Conservation (phyloP, 1,140 invertebrate genomes). For the Anoplolepis gracilipes region DNA sequence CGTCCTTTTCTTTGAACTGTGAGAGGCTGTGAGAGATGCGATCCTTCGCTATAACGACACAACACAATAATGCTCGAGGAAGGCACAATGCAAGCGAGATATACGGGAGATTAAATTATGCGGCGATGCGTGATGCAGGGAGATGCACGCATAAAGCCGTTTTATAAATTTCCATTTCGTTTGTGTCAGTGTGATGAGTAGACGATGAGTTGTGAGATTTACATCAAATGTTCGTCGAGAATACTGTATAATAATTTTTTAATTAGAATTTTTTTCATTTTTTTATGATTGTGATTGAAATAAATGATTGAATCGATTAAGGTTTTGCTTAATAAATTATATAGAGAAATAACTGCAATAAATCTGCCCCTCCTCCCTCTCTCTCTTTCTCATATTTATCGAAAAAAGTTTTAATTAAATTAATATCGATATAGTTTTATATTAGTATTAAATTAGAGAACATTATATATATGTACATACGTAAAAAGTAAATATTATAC, state of each 20-base stretch:
- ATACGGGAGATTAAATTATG: conserved; percentile 24
- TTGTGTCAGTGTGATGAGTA: not conserved
- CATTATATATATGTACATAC: too few species aligned
- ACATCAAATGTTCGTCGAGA: not conserved
- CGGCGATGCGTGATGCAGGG: not conserved
- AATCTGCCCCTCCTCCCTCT: too few species aligned
- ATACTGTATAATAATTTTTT: not conserved
- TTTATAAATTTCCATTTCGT: conserved; percentile 2
- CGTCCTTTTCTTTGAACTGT: conserved; percentile 17
- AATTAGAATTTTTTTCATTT: not conserved
- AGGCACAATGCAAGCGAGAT: conserved; percentile 19
- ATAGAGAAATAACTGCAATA: not conserved
- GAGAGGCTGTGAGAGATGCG: not conserved
- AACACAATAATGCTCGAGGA: conserved; percentile 31
- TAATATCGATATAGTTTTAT: too few species aligned
- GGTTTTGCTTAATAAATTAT: not conserved
- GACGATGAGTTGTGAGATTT: conserved; percentile 10
- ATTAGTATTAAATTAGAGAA: not conserved
- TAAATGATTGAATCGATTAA: not conserved
- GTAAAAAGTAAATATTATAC: not conserved
- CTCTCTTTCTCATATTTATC: not conserved
- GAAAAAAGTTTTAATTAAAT: not conserved
- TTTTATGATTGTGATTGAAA: not conserved
- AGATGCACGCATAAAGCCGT: not conserved
- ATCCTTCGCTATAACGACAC: not conserved